Evolutionary conservation across 2,888 invertebrate genomes (phyloP), one percentile per base, ranked within the genome.

Genomic region (Xiphydria camelus): DNA sequence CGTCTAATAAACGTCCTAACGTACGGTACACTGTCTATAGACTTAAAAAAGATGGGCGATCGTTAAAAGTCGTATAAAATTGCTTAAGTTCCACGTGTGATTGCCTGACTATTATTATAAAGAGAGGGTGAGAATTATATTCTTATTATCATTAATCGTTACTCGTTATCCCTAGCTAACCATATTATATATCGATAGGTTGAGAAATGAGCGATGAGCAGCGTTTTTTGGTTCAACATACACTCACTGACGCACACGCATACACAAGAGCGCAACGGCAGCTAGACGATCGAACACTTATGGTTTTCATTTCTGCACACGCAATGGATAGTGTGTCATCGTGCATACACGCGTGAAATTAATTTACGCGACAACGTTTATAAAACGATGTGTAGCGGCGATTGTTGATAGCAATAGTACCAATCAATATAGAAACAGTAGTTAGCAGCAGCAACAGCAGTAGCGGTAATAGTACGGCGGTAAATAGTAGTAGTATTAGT

Each of bases 261-360:
- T 58, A 63, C 67, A 62, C 56, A 64, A 57, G 62, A 68, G 66
- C 63, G 59, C 65, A 70, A 70, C 66, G 70, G 66, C 68, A 70
- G 70, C 72, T 68, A 66, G 53, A 69, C 59, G 64, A 68, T 70
- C 70, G 72, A 73, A 73, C 70, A 73, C 72, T 72, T 71, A 66
- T 66, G 72, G 73, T 69, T 61, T 59, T 54, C 46, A 31, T 18
- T 14, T 17, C n/a, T 14, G 34, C 46, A 18, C 34, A 33, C 34
- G 7, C 34, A 4, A 38, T 19, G 33, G 9, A 37, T 37, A 9
- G 5, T 20, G 18, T 18, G 34, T 21, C 20, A n/a, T 23, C 23
- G 20, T 12, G 41, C 56, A 57, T 51, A 54, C 57, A 50, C 60
- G 46, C 50, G 51, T 54, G 58, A 53, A 60, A 53, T 56, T 57